phyloP scores from a whole-genome alignment of 92 coral and sea anemone species.

The Ricordea florida region DNA sequence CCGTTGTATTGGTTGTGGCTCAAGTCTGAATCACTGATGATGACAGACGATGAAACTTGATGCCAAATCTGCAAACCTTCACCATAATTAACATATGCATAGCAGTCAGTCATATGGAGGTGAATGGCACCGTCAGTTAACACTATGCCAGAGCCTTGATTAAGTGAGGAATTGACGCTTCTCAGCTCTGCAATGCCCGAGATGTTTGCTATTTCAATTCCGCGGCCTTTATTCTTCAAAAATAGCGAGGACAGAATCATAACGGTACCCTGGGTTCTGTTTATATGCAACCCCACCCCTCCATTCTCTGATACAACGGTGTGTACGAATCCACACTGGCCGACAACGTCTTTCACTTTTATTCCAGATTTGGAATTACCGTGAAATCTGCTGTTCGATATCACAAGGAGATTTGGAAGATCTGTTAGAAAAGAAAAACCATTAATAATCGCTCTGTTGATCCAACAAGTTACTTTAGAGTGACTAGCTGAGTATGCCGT shows the following conservation, averaged over 20 bases:
- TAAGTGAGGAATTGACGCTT: background rate
- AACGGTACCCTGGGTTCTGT: background rate
- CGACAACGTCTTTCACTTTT: background rate
- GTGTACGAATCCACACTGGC: background rate
- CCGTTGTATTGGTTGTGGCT: background rate
- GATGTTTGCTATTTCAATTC: background rate
- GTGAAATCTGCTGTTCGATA: background rate
- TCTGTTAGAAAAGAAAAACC: background rate
- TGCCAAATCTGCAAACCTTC: background rate
- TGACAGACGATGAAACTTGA: background rate
- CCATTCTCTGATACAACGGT: background rate
- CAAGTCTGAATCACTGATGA: background rate
- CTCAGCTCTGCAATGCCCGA: background rate
- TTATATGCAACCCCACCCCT: background rate
- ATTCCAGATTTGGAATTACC: constrained; percentile 1
- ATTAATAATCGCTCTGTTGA: background rate
- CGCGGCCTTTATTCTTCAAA: background rate
- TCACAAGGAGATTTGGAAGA: background rate
- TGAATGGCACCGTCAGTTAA: background rate
- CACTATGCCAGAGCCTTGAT: background rate
- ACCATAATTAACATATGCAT: background rate
- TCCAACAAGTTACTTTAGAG: background rate
- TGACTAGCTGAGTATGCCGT: background rate
- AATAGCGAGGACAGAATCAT: background rate
- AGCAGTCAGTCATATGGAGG: background rate